Evolutionary conservation across 2,888 invertebrate genomes (phyloP), one percentile per base, ranked within the genome.

Genomic region (Epinotia bilunana): DNA sequence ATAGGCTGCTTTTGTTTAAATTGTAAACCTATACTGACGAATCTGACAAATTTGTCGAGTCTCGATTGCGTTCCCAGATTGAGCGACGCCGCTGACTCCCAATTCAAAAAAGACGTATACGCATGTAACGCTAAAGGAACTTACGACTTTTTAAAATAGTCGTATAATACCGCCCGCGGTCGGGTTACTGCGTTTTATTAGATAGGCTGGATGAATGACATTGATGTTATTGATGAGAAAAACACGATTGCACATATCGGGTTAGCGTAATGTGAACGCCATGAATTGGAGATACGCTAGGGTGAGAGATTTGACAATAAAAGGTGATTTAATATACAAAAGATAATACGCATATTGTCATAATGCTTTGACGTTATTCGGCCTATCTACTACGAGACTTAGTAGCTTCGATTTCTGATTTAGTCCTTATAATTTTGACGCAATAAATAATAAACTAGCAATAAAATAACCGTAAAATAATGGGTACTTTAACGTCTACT

Each of bases 11-110:
- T 46, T 58, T 7, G 33, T 43, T n/a, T 9, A 39, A 53, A 67
- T 28, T 75, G 75, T 75, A 75, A 75, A 57, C 71, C 67, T 46
- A 75, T 71, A 75, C 71, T 71, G 71, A 61, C 75, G 75, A 62
- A 72, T 74, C 43, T 60, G 58, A 43, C 64, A 70, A 65, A 74
- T 71, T 71, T 75, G 75, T 55, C 65, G 75, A 43, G 39, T 16
- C 64, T 20, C 28, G 28, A 46, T 75, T 65, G 53, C 61, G 64
- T 53, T 73, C 49, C 28, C 49, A 67, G 71, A 67, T 71, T 71
- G 74, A 74, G 55, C 65, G 55, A 39, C n/a, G 12, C 13, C 13
- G 11, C 7, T 23, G n/a, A 33, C n/a, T 33, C 53, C 18, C 57
- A 20, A n/a, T 53, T 65, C 46, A 43, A 46, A 58, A 69, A 4